Conservation (phyloP, 2,888 invertebrate genomes). For the Morpho deidamia region DNA sequence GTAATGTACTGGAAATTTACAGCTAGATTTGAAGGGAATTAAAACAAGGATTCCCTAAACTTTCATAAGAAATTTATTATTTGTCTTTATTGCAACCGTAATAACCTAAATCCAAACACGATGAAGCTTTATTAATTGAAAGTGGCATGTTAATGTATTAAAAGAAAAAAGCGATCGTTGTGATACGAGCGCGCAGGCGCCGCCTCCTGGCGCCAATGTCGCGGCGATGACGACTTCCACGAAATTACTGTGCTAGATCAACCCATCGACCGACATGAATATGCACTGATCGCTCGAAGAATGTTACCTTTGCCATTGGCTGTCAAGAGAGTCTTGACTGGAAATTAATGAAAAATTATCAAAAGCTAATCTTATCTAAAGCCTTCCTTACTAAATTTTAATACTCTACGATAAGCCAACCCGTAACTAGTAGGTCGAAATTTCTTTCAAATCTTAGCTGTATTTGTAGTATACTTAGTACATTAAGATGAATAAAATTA, state of each 20-base stretch:
- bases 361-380: no score
- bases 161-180: conserved; percentile 46
- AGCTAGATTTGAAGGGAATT: no score
- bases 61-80: no score
- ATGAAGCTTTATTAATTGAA: conserved; percentile 38
- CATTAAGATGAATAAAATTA: no score
- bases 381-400: no score
- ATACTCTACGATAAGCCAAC: no score
- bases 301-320: conserved; percentile 13
- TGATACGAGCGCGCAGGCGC: conserved; percentile 52
- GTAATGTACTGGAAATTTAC: no score
- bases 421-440: no score
- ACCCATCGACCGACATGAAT: conserved; percentile 50
- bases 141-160: conserved; percentile 44
- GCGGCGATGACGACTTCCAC: conserved; percentile 56
- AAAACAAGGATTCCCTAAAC: no score
- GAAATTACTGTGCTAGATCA: conserved; percentile 43
- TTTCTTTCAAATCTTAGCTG: no score
- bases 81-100: background rate
- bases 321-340: conserved; percentile 13
- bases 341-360: background rate
- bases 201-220: conserved; percentile 56
- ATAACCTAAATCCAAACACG: conserved; percentile 5
- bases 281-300: conserved; percentile 35
- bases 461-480: no score